Percentiles rank a stretch among this genome's conserved stretches.
phyloP scores from a whole-genome alignment of 2,113 vertebrate genomes.

The Paramormyrops kingsleyae region DNA sequence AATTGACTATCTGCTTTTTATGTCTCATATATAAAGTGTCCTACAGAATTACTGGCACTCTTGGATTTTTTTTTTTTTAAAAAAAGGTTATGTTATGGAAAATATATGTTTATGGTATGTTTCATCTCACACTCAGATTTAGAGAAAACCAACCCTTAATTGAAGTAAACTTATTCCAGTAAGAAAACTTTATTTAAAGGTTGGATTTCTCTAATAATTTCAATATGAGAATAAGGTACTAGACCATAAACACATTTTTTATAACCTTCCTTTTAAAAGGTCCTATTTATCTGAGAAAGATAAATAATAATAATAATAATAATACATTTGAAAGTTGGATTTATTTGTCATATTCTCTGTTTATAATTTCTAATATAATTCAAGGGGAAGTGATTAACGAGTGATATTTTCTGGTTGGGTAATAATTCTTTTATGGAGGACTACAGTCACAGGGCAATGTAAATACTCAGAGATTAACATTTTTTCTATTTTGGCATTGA shows the following conservation, averaged over 20 bases:
- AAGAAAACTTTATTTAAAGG: neutral
- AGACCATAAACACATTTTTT: neutral
- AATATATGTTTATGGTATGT: neutral
- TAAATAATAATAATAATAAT: neutral
- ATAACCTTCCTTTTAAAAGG: neutral
- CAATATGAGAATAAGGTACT: neutral
- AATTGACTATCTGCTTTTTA: neutral
- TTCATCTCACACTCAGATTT: neutral
- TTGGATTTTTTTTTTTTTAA: too few relatives aligned
- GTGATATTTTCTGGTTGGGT: neutral
- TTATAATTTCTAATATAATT: neutral
- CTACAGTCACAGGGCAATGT: neutral
- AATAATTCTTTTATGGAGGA: neutral
- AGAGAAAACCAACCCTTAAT: neutral
- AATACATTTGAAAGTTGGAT: neutral
- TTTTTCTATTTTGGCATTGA: neutral
- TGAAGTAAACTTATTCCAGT: neutral
- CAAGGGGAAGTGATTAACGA: neutral
- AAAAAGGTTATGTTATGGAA: too few relatives aligned
- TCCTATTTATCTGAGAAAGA: too few relatives aligned
- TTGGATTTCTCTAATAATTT: neutral
- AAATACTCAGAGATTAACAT: neutral
- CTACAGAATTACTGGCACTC: neutral
- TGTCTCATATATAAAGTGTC: neutral
- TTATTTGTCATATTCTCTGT: neutral